These are phyloP conservation scores for Callinectes sapidus DNA, from an alignment of 2,888 invertebrate species.

Conservation along the genomic window DNA sequence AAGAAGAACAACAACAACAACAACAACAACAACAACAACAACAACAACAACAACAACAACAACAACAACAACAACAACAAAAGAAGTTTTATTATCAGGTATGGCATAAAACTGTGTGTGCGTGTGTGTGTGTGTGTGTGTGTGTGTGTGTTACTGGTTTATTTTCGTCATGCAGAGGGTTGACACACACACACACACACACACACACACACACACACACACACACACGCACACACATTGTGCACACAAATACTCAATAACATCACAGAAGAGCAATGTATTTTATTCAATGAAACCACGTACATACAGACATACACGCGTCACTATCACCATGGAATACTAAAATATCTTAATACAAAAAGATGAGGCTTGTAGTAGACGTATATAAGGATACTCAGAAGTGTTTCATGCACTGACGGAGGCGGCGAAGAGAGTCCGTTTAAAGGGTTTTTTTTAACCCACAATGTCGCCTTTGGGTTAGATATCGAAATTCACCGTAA, in stretches of 20 bases:
- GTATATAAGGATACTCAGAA: background rate
- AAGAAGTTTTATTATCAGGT: background rate
- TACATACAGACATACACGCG: background rate
- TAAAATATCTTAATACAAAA: constrained; percentile 31
- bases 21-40: background rate
- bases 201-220: constrained; percentile 23
- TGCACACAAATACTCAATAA: background rate
- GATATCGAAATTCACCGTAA: background rate
- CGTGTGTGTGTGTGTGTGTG: constrained; percentile 6
- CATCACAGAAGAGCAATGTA: background rate
- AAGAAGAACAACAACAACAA: background rate
- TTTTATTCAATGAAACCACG: background rate
- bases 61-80: background rate
- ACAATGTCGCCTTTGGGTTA: background rate
- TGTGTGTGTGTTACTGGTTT: background rate
- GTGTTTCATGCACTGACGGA: background rate
- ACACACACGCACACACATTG: background rate
- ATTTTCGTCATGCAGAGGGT: background rate
- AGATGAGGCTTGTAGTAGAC: background rate
- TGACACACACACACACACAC: constrained; percentile 28
- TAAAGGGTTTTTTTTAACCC: background rate
- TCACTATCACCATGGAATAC: background rate
- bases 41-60: background rate
- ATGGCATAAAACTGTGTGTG: background rate
- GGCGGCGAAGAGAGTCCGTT: background rate